Evolutionary conservation across 2,797 vertebrate species (phyloP), one percentile per base, ranked within the genome.

Genomic region (Zenarchopterus dispar): DNA sequence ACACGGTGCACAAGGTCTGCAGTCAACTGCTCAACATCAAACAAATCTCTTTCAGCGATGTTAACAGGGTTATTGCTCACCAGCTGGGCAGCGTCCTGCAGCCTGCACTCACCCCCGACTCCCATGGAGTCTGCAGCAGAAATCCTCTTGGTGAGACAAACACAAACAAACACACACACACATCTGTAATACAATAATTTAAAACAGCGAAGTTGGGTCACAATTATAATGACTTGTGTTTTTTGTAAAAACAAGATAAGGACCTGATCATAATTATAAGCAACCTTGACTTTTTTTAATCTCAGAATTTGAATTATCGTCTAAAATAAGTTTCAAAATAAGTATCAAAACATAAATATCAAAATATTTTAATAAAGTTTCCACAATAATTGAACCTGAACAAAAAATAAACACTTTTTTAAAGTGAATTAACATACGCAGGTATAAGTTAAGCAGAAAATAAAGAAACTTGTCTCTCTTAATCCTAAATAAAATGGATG

Each of bases 61-160:
- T 99, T 39, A 99, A 99, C 62, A 88, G 88, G 73, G 95, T 98
- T 19, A 96, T 99, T 0, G 95, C 96, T 39, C 97, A 98, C 62
- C 97, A 99, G 80, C 91, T 99, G 82, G 97, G 94, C 56, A 94
- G 93, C 9, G 77, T 97, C 48, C 93, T 99, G 81, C 98, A 99
- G 90, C 97, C 97, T 0, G 75, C 89, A 0, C 93, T 94, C 71
- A 87, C 92, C 0, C 62, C 82, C 0, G 88, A 92, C 67, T 84
- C 89, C 19, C 70, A 78, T 0, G 81, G 75, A 31, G 73, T 59
- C 70, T 97, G 95, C 81, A 93, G 93, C 90, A 93, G 93, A 65
- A 97, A 96, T 72, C 95, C 95, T 0, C 45, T 99, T 77, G 97
- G 97, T 98, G 92, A 87, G 36, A 39, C 24, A 26, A 3, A 26